Evolutionary conservation across 2,797 vertebrate species (phyloP).

Genomic region (Tadarida brasiliensis): DNA sequence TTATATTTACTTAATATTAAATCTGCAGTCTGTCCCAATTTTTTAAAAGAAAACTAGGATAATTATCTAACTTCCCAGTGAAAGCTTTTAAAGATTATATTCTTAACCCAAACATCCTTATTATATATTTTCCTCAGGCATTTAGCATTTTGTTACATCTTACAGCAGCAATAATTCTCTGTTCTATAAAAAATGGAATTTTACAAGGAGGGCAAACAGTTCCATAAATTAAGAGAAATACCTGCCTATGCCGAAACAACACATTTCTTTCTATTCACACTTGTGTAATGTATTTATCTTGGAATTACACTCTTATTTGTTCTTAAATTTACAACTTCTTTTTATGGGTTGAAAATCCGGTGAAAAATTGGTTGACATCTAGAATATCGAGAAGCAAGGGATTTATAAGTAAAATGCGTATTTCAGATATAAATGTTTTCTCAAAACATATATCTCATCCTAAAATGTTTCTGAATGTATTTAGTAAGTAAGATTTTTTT

Average conservation of each 20-base stretch:
- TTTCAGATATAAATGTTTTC: slow-evolving; percentile 65
- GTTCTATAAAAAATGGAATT: slow-evolving; percentile 82
- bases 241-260: slow-evolving; percentile 69
- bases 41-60: slow-evolving; percentile 44
- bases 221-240: slow-evolving; percentile 83
- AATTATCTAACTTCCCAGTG: slow-evolving; percentile 33
- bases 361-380: slow-evolving; percentile 71
- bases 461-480: slow-evolving; percentile 71
- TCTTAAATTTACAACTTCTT: slow-evolving; percentile 72
- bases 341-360: slow-evolving; percentile 74
- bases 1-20: slow-evolving; percentile 44
- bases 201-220: slow-evolving; percentile 76
- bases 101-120: slow-evolving; percentile 75
- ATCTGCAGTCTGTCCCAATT: neutral
- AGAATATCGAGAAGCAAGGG: slow-evolving; percentile 72
- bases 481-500: slow-evolving; percentile 47
- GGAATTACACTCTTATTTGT: slow-evolving; percentile 69
- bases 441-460: slow-evolving; percentile 68
- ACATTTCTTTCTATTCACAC: slow-evolving; percentile 73
- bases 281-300: slow-evolving; percentile 79
- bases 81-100: slow-evolving; percentile 64
- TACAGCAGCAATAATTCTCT: slow-evolving; percentile 78
- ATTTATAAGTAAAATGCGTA: slow-evolving; percentile 71
- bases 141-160: slow-evolving; percentile 74
- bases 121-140: slow-evolving; percentile 71